Evolutionary conservation across 2,113 vertebrate genomes (phyloP), one percentile per base, ranked within the genome.

Genomic region (Pleuronectes platessa): DNA sequence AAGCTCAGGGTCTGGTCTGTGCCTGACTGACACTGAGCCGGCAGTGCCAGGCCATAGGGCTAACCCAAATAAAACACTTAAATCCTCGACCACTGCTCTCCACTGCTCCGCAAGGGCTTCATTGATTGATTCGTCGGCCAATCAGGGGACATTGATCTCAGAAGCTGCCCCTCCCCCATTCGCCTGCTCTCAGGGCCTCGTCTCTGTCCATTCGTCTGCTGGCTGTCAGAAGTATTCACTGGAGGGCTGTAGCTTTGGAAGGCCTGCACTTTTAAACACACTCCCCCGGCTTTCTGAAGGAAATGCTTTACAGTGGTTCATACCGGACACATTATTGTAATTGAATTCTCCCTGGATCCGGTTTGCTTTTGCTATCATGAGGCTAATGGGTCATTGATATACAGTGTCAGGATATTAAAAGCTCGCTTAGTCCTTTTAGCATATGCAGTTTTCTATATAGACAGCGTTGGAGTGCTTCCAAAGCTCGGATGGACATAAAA

Each of bases 31-130:
- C 90, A 86, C 61, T 81, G 82, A 89, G 84, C 79, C 76, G 79
- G 67, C 58, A 66, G 68, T 74, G 74, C 65, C 71, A 65, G 86
- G 86, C 88, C 84, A 86, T 2, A 60, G 82, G 84, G 73, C 86
- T 71, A 73, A 76, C 86, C 83, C 81, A 90, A 93, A 90, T 90
- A 90, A 94, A 93, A 91, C 89, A 93, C 89, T 92, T 90, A 91
- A 92, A 88, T 93, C 89, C 91, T 85, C 87, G 49, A 61, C 58
- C 1, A 51, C 53, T 83, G 77, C 81, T 85, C 83, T 88, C 78
- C 82, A 81, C 67, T 67, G 71, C 86, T 89, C 86, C 83, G 85
- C 47, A 51, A 76, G 85, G 92, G 75, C 78, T 83, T 87, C 84
- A 92, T 83, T 93, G 90, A 94, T 93, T 93, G 90, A 94, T 89